Conservation (phyloP, 1,140 invertebrate genomes). For the Dinoponera quadriceps region DNA sequence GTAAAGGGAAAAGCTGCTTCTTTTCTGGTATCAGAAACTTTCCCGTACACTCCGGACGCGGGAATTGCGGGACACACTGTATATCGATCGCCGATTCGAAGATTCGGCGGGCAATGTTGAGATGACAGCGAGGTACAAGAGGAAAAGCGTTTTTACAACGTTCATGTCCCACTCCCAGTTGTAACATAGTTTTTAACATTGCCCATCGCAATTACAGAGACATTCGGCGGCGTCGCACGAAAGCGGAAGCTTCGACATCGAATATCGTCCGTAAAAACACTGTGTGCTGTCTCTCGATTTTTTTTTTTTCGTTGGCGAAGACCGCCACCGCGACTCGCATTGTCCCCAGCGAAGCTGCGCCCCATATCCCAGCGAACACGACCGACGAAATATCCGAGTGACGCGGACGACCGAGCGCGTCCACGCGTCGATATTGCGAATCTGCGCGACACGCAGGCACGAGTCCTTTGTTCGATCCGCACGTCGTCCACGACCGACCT, state of each 20-base stretch:
- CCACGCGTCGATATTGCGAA: constrained; percentile 29
- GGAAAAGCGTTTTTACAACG: no score
- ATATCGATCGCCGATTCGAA: background rate
- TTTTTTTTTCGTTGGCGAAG: no score
- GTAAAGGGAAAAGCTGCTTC: no score
- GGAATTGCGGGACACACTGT: no score
- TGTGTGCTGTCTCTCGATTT: background rate
- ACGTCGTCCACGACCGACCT: background rate
- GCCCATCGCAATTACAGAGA: background rate
- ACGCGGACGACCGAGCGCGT: background rate
- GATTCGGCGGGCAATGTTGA: background rate
- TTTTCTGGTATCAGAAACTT: no score
- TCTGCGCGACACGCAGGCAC: constrained; percentile 17
- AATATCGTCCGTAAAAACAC: background rate
- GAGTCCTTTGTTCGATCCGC: constrained; percentile 28
- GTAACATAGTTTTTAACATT: background rate
- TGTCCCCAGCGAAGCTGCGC: background rate
- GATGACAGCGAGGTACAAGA: constrained; percentile 3
- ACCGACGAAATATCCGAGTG: background rate
- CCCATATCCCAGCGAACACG: background rate
- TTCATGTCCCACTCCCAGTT: background rate
- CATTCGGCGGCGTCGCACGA: background rate
- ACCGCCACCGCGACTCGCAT: no score
- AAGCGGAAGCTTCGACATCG: constrained; percentile 7
- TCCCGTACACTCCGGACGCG: no score